Evolutionary conservation across 2,888 invertebrate genomes (phyloP).

Genomic region (Monochamus alternatus): DNA sequence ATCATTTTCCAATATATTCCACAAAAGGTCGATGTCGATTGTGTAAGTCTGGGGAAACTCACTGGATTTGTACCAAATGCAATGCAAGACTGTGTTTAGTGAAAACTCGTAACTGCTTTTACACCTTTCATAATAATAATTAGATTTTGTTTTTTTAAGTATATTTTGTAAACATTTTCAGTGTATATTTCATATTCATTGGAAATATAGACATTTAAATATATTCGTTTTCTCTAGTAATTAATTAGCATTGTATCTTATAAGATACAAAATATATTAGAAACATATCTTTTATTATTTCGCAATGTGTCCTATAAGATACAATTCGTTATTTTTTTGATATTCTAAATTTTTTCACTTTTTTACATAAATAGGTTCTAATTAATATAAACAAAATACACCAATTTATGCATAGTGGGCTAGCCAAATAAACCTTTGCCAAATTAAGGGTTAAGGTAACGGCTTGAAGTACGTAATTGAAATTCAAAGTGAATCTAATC

Average conservation of each 20-base stretch:
- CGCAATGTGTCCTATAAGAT: constrained; percentile 10
- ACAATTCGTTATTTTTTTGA: constrained; percentile 13
- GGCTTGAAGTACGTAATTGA: no score
- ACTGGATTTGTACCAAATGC: constrained; percentile 7
- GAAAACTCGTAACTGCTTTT: constrained; percentile 17
- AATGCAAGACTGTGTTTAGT: constrained; percentile 6
- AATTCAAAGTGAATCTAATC: no score
- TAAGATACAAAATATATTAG: constrained; percentile 28
- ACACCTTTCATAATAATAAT: constrained; percentile 25
- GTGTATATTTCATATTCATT: constrained; percentile 7
- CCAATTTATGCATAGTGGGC: constrained; percentile 19
- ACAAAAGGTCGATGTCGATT: constrained; percentile 24
- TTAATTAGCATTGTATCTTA: constrained; percentile 16
- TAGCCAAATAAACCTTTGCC: constrained; percentile 12
- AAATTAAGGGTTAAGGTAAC: constrained; percentile 27
- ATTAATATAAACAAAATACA: not conserved
- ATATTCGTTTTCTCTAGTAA: constrained; percentile 6
- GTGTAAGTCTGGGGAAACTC: constrained; percentile 27
- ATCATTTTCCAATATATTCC: constrained; percentile 28
- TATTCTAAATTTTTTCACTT: not conserved
- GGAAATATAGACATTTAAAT: constrained; percentile 17
- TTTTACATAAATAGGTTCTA: constrained; percentile 21
- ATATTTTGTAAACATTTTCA: constrained; percentile 19
- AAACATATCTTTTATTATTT: not conserved
- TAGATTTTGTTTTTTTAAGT: not conserved